Percentiles rank a stretch among this genome's conserved stretches.
These are phyloP conservation scores for Chironomus riparius DNA, from an alignment of 2,888 invertebrate species.

Conservation along the genomic window DNA sequence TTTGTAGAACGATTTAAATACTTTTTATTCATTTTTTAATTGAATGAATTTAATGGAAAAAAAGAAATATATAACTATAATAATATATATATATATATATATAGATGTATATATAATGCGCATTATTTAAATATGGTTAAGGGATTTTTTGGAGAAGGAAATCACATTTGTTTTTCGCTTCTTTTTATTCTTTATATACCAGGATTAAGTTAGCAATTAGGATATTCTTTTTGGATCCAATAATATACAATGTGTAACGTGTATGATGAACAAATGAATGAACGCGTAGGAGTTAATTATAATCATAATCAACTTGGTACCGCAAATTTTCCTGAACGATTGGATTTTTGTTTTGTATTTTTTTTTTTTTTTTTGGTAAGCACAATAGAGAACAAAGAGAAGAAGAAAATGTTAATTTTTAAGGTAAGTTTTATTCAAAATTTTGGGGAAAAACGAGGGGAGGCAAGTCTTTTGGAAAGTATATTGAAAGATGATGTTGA, in stretches of 20 bases:
- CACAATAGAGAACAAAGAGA: slow-evolving; percentile 18
- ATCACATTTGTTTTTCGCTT: background rate
- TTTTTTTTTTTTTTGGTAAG: background rate
- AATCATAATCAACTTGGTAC: slow-evolving; percentile 32
- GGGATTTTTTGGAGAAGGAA: background rate
- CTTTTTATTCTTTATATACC: background rate
- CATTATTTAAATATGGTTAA: background rate
- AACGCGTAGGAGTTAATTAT: slow-evolving; percentile 29
- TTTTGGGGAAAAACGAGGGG: background rate
- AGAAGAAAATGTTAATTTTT: slow-evolving; percentile 1
- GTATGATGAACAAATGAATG: background rate
- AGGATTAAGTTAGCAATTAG: background rate
- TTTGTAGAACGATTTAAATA: slow-evolving; percentile 18
- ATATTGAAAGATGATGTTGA: too few species aligned
- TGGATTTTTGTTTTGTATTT: background rate
- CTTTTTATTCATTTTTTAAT: slow-evolving; percentile 11
- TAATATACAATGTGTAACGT: background rate
- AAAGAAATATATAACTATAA: background rate
- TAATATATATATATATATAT: too few species aligned
- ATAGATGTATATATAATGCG: background rate
- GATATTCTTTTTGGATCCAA: background rate
- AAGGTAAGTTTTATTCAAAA: background rate
- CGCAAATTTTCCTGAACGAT: slow-evolving; percentile 30
- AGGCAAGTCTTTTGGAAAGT: too few species aligned
- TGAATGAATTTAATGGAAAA: slow-evolving; percentile 1